Conservation (phyloP, 1,140 invertebrate species). For the Solen grandis region DNA sequence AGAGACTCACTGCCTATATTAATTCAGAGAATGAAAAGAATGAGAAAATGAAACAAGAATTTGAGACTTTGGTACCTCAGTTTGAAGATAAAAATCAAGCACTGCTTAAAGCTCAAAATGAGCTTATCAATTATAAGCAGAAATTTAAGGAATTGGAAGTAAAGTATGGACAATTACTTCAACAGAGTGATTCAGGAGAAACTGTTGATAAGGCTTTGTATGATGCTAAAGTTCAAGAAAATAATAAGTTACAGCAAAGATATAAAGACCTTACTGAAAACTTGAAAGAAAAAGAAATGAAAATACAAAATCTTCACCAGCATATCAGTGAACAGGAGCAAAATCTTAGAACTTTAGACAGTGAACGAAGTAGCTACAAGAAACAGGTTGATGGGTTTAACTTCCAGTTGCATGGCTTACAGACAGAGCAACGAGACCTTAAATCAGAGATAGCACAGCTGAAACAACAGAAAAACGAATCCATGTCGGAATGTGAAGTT, state of each 20-base stretch:
- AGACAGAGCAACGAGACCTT: constrained; percentile 69
- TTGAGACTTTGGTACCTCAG: constrained; percentile 70
- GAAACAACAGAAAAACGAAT: constrained; percentile 65
- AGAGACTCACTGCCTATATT: constrained; percentile 84
- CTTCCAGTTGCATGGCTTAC: constrained; percentile 75
- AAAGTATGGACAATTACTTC: constrained; percentile 75
- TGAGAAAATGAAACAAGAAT: constrained; percentile 75
- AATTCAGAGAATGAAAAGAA: constrained; percentile 75
- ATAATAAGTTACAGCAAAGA: constrained; percentile 65
- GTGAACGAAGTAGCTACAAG: constrained; percentile 68
- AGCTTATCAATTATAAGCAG: constrained; percentile 82
- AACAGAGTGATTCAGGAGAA: constrained; percentile 68
- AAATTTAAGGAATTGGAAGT: constrained; percentile 82
- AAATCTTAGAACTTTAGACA: constrained; percentile 63
- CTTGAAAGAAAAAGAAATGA: constrained; percentile 68
- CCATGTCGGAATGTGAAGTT: constrained; percentile 63
- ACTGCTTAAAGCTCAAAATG: constrained; percentile 82
- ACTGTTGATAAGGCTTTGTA: constrained; percentile 70
- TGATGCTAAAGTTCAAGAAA: constrained; percentile 68
- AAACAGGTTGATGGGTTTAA: constrained; percentile 77
- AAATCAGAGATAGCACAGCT: constrained; percentile 61
- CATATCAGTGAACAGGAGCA: constrained; percentile 71
- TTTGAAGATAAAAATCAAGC: constrained; percentile 82
- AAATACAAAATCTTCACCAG: constrained; percentile 67
- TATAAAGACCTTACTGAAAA: constrained; percentile 62